phyloP scores from a whole-genome alignment of 2,888 invertebrate species.

The Rotaria magnacalcarata region DNA sequence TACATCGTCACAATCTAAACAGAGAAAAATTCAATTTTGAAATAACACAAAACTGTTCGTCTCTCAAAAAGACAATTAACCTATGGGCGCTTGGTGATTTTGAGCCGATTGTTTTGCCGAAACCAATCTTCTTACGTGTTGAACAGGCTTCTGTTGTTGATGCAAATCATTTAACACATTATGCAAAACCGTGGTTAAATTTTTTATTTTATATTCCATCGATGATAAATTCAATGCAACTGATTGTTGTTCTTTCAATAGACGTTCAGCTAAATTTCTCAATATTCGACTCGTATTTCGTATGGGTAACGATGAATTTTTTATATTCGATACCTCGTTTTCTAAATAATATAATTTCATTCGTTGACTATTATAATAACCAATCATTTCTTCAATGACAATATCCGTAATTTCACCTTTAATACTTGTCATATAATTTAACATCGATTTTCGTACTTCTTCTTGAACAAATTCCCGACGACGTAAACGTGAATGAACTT shows the following conservation, averaged over 20 bases:
- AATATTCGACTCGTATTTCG: neutral
- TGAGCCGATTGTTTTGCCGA: too few species aligned
- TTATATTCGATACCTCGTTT: neutral
- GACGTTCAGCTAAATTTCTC: neutral
- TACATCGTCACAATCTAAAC: conserved; percentile 28
- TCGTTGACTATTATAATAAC: neutral
- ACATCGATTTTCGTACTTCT: conserved; percentile 7
- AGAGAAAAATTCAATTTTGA: too few species aligned
- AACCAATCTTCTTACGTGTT: too few species aligned
- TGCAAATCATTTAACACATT: neutral
- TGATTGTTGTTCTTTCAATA: neutral
- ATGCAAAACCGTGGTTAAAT: neutral
- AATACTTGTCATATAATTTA: neutral
- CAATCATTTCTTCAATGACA: neutral
- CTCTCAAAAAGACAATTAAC: neutral
- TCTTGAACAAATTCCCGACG: neutral
- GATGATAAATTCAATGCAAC: neutral
- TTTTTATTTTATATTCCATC: neutral
- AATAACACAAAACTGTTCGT: too few species aligned
- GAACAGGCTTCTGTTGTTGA: neutral
- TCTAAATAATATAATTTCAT: neutral
- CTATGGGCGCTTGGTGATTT: neutral
- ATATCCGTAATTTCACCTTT: conserved; percentile 7
- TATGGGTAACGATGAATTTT: neutral
- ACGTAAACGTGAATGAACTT: neutral